Conservation (phyloP, 2,113 vertebrate genomes). For the Vimba vimba region DNA sequence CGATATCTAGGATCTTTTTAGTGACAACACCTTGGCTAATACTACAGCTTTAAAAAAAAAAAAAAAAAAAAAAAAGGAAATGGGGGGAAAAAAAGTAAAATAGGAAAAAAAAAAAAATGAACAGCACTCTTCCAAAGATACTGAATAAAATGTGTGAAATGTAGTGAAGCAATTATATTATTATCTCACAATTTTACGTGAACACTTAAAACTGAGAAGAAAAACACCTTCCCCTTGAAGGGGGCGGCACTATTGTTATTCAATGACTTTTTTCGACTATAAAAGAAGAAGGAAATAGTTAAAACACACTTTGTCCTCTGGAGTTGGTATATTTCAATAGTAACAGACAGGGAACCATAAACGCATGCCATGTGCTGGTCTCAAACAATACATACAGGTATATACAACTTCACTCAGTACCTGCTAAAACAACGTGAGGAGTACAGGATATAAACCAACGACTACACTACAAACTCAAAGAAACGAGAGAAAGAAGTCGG, state of each 20-base stretch:
- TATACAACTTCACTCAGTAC: constrained; percentile 98
- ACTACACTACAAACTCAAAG: constrained; percentile 88
- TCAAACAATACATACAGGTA: constrained; percentile 86
- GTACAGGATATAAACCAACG: constrained; percentile 84
- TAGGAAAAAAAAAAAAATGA: constrained; percentile 45
- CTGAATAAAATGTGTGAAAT: constrained; percentile 87
- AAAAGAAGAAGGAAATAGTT: constrained; percentile 75
- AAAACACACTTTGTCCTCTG: constrained; percentile 86
- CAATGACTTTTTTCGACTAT: constrained; percentile 82
- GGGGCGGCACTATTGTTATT: constrained; percentile 78
- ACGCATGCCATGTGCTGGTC: constrained; percentile 93
- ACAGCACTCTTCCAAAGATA: constrained; percentile 93
- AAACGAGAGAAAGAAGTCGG: constrained; percentile 52
- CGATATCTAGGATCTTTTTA: constrained; percentile 74
- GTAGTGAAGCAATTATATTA: constrained; percentile 86
- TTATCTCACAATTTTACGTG: constrained; percentile 82
- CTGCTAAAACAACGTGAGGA: constrained; percentile 96
- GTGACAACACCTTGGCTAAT: constrained; percentile 89
- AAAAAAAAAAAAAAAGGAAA: constrained; percentile 44
- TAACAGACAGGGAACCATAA: constrained; percentile 90
- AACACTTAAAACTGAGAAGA: constrained; percentile 77
- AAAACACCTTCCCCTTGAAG: constrained; percentile 66
- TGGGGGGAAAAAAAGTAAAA: background rate
- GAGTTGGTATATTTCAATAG: constrained; percentile 89
- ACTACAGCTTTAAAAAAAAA: constrained; percentile 82